A percentile compares a stretch with the other conserved stretches of the same genome.
phyloP scores from a whole-genome alignment of 1,140 invertebrate species.

The Cephus cinctus region DNA sequence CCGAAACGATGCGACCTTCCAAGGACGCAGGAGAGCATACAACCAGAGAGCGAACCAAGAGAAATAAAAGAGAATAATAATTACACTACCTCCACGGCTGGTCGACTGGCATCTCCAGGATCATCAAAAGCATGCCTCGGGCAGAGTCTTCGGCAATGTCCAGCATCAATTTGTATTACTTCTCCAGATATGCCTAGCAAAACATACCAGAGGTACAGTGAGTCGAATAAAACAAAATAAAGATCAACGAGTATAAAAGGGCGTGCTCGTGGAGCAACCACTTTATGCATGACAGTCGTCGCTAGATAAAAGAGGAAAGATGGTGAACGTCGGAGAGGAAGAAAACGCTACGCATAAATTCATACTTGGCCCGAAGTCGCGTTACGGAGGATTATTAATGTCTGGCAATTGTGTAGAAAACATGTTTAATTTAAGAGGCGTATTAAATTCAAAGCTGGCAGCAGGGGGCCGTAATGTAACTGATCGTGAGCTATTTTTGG shows the following conservation, averaged over 20 bases:
- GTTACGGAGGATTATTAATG: background rate
- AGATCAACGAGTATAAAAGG: background rate
- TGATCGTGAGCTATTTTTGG: conserved; percentile 5
- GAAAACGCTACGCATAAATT: background rate
- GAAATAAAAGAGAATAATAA: no score
- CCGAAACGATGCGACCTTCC: conserved; percentile 31
- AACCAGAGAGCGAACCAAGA: no score
- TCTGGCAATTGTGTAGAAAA: background rate
- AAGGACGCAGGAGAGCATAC: conserved; percentile 28
- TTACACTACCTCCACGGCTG: conserved; percentile 47
- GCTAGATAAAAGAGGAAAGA: background rate
- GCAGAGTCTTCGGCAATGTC: conserved; percentile 47
- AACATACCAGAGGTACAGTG: background rate
- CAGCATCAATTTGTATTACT: conserved; percentile 45
- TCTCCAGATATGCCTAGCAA: conserved; percentile 45
- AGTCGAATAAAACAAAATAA: no score
- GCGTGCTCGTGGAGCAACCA: background rate
- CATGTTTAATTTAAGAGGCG: background rate
- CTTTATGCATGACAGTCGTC: background rate
- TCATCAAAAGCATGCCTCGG: conserved; percentile 44
- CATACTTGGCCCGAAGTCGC: background rate
- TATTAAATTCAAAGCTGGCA: background rate
- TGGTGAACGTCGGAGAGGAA: background rate
- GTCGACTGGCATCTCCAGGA: conserved; percentile 47
- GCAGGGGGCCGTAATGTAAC: background rate